Evolutionary conservation across 64 coral and sea anemone species (phyloP), one percentile per base, ranked within the genome.

Genomic region (Cladopsammia gracilis): DNA sequence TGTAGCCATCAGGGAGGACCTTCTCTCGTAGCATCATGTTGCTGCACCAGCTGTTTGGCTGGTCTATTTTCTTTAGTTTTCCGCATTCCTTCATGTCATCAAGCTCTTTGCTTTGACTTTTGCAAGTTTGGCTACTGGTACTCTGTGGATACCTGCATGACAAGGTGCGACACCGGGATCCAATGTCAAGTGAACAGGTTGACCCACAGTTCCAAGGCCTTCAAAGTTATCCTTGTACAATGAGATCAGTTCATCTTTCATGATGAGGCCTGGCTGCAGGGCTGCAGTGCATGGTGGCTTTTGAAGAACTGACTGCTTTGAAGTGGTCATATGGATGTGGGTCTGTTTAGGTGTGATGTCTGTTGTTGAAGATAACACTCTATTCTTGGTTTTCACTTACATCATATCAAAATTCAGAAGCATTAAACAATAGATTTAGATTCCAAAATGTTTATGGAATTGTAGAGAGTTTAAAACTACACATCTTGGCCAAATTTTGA

Each of bases 51-150:
- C 42, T 76, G 8, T 57, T 89, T 42, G 87, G 87, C 76, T 76
- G 24, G 20, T 89, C 56, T 8, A 89, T 73, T n/a, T 89, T 89
- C 48, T 62, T 64, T 47, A 89, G 73, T 65, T 89, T 89, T 58
- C 34, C 34, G 2, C 34, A 34, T 34, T 34, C 34, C 16, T 74
- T 48, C 66, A 72, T 52, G 65, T 23, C 62, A 25, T 70, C 24
- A 23, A 70, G 24, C 11, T 70, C 11, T 70, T 24, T 70, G 67
- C 67, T 70, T 70, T 70, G 45, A 83, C 12, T 62, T 83, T 83
- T 47, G 54, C 84, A 54, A 72, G 67, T 71, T 87, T 87, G 6
- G 66, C 45, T n/a, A 58, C 46, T 14, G 44, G 84, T 72, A 34
- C 34, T 34, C 34, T 34, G 34, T 34, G 34, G 34, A 34, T 34